Base-by-base conservation (phyloP, 2,113 vertebrate genomes). In the Pogona vitticeps region DNA sequence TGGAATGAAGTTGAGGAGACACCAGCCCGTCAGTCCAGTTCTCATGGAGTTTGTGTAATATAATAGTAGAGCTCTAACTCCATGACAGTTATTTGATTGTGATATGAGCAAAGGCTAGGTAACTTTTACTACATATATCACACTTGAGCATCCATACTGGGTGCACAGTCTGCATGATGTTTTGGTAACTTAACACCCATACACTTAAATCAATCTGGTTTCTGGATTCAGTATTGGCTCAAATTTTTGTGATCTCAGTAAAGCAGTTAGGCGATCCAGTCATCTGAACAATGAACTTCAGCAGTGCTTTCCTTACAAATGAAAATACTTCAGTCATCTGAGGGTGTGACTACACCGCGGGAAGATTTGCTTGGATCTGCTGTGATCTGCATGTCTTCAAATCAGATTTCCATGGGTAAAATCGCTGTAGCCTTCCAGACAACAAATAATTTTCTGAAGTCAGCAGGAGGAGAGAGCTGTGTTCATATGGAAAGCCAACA, bases 1-100 rank as follows among this genome's bases (percentile, higher is more conserved):
- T 81, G 89, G 92, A 94, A 94, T 33, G 86, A 91, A 78, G 38
- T 6, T 33, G 40, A 38, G 78, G 90, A 15, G 4, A 40, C 46
- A 61, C 2, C 7, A 0, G 38, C 0, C 3, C 76, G 84, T 31
- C 63, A 0, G 0, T 78, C 59, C 91, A 76, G 46, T 90, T 89
- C 89, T 82, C 3, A 0, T 31, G 52, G 83, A 76, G 76, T 78
- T 56, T 26, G 21, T 70, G 18, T 59, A 56, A 36, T 42, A 5
- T 33, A n/a, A 20, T 72, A 42, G 23, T 40, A 72, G 2, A 79
- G 26, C 23, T 26, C 68, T 59, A 71, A n/a, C 46, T 6, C 46
- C 46, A 5, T 52, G 1, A 79, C 52, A 28, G 61, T 26, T 6
- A 1, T 77, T 86, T 2, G 0, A 0, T 0, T 46, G 2, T 0